Conservation (phyloP, 2,888 invertebrate species). For the Rhingia rostrata region DNA sequence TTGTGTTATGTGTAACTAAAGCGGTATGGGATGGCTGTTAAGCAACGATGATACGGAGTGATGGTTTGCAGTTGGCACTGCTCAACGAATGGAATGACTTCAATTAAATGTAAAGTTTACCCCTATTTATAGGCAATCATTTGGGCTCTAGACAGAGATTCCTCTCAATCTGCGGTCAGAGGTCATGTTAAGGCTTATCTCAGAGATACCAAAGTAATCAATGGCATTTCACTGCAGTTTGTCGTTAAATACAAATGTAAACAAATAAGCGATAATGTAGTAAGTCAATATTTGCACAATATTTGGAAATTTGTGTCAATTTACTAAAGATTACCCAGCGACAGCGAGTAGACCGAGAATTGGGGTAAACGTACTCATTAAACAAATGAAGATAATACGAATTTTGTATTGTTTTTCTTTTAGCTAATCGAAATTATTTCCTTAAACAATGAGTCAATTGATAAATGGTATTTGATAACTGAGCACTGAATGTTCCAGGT, state of each 20-base stretch:
- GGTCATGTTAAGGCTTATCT: slow-evolving; percentile 56
- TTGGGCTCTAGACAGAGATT: slow-evolving; percentile 12
- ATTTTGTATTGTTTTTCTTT: not conserved
- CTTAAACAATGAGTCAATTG: too few relatives aligned
- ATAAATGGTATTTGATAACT: too few relatives aligned
- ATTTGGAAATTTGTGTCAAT: slow-evolving; percentile 39
- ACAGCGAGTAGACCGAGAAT: slow-evolving; percentile 25
- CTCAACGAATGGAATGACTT: slow-evolving; percentile 28
- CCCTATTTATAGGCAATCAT: slow-evolving; percentile 29
- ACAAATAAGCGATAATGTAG: slow-evolving; percentile 13
- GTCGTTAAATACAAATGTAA: slow-evolving; percentile 4
- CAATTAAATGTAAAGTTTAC: slow-evolving; percentile 40
- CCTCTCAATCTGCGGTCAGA: slow-evolving; percentile 21
- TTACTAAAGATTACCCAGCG: slow-evolving; percentile 37
- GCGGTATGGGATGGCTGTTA: slow-evolving; percentile 24
- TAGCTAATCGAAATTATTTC: too few relatives aligned
- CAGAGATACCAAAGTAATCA: slow-evolving; percentile 21
- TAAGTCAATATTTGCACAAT: not conserved
- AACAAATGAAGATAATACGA: slow-evolving; percentile 22
- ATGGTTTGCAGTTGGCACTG: slow-evolving; percentile 5
- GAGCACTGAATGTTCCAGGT: too few relatives aligned
- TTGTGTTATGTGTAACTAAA: slow-evolving; percentile 17
- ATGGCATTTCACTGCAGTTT: too few relatives aligned
- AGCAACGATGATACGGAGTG: slow-evolving; percentile 40
- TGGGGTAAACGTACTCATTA: slow-evolving; percentile 43